Conservation (phyloP, 2,888 invertebrate genomes). For the Agrotis exclamationis region DNA sequence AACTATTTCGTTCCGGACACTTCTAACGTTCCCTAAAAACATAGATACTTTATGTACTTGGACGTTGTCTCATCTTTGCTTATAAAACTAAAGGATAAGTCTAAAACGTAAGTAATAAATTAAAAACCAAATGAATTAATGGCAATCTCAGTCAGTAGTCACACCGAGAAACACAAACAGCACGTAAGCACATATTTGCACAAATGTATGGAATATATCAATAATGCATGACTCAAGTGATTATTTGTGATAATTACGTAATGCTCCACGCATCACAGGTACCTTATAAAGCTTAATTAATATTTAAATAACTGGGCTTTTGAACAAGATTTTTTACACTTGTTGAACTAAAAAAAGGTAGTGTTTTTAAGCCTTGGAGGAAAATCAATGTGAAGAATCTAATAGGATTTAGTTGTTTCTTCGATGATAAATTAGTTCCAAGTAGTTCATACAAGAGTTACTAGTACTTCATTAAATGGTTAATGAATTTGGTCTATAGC, state of each 20-base stretch:
- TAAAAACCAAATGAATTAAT: conserved; percentile 23
- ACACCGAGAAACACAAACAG: conserved; percentile 25
- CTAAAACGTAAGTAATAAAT: conserved; percentile 7
- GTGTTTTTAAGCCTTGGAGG: conserved; percentile 7
- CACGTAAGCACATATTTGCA: conserved; percentile 43
- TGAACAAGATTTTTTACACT: conserved; percentile 35
- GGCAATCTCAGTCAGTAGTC: conserved; percentile 32
- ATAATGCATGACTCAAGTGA: conserved; percentile 58
- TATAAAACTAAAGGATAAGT: background rate
- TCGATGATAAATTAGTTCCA: too few species aligned
- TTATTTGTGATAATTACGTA: conserved; percentile 59
- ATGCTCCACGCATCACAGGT: conserved; percentile 36
- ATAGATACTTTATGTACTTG: background rate
- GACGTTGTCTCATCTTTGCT: background rate
- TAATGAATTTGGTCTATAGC: background rate
- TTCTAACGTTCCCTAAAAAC: too few species aligned
- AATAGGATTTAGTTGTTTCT: too few species aligned
- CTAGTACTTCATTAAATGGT: background rate
- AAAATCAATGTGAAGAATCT: conserved; percentile 10
- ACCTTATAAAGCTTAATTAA: conserved; percentile 7
- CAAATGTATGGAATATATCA: conserved; percentile 55
- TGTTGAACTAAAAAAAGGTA: conserved; percentile 8
- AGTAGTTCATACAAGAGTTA: too few species aligned
- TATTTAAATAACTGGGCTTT: conserved; percentile 15
- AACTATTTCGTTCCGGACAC: background rate